Conservation (phyloP, 2,113 vertebrate species). For the Oreochromis tanganicae region DNA sequence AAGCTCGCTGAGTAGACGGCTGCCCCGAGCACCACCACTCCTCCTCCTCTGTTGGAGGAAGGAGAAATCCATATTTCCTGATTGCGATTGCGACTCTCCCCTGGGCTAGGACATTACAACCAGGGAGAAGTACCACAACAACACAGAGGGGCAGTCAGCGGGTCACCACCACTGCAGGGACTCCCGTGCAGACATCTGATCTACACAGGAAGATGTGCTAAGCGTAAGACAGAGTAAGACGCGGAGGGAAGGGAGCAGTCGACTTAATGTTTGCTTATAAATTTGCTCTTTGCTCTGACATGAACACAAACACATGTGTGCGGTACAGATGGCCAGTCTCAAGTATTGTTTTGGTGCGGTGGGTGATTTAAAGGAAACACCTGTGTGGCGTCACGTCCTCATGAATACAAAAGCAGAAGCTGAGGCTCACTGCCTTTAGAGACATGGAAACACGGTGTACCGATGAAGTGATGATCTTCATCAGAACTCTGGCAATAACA, state of each 20-base stretch:
- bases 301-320: neutral
- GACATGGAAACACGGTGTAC: neutral
- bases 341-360: slow-evolving; percentile 49
- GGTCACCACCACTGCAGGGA: slow-evolving; percentile 7
- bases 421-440: neutral
- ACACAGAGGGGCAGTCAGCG: slow-evolving; percentile 33
- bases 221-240: neutral
- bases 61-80: slow-evolving; percentile 79
- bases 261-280: neutral
- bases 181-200: neutral
- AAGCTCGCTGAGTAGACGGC: slow-evolving; percentile 68
- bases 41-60: slow-evolving; percentile 59
- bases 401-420: neutral
- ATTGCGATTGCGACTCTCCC: slow-evolving; percentile 71
- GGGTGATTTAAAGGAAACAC: slow-evolving; percentile 65
- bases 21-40: slow-evolving; percentile 64
- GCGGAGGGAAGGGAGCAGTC: neutral
- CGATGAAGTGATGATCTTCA: neutral
- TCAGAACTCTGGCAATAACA: neutral
- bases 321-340: slow-evolving; percentile 42
- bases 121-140: slow-evolving; percentile 61
- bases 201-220: neutral
- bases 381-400: slow-evolving; percentile 42
- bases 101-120: slow-evolving; percentile 63
- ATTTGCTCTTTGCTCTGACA: neutral